Evolutionary conservation across 2,888 invertebrate species (phyloP).

Genomic region (Mantis religiosa): DNA sequence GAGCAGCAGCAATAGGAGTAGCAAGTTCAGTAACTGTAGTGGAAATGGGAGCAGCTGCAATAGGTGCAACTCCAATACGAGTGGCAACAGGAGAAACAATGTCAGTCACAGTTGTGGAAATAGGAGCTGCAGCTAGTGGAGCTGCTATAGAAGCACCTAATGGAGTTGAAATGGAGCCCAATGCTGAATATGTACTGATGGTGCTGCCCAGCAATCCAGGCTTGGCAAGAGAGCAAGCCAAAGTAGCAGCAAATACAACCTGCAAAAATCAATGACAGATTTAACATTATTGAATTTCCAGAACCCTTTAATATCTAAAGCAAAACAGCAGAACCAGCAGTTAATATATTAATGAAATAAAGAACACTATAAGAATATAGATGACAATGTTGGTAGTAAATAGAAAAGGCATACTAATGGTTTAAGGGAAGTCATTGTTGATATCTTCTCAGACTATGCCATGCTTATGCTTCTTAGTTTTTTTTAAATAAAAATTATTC

Average conservation of each 20-base stretch:
- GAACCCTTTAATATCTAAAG: too few relatives aligned
- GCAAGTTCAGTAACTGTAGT: slow-evolving; percentile 8
- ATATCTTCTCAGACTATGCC: too few relatives aligned
- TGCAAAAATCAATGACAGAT: slow-evolving; percentile 25
- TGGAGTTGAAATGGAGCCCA: background rate
- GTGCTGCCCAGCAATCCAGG: slow-evolving; percentile 33
- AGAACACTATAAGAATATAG: too few relatives aligned
- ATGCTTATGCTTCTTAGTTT: too few relatives aligned
- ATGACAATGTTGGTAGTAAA: too few relatives aligned
- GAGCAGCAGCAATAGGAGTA: background rate
- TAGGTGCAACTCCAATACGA: background rate
- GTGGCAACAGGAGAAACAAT: background rate
- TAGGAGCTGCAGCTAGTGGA: background rate
- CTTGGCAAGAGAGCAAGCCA: slow-evolving; percentile 40
- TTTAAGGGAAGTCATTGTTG: too few relatives aligned
- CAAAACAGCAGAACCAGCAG: too few relatives aligned
- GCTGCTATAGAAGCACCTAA: slow-evolving; percentile 28
- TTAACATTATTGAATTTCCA: too few relatives aligned
- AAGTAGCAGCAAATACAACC: slow-evolving; percentile 46
- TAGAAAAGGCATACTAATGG: too few relatives aligned
- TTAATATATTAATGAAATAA: too few relatives aligned
- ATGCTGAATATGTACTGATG: background rate
- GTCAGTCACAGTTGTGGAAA: slow-evolving; percentile 9
- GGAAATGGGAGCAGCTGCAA: background rate
- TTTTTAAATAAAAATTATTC: too few relatives aligned